A percentile compares a stretch with the other conserved stretches of the same genome.
These are phyloP conservation scores for Scrobipalpa atriplicella DNA, from an alignment of 2,888 invertebrate species.

Conservation along the genomic window DNA sequence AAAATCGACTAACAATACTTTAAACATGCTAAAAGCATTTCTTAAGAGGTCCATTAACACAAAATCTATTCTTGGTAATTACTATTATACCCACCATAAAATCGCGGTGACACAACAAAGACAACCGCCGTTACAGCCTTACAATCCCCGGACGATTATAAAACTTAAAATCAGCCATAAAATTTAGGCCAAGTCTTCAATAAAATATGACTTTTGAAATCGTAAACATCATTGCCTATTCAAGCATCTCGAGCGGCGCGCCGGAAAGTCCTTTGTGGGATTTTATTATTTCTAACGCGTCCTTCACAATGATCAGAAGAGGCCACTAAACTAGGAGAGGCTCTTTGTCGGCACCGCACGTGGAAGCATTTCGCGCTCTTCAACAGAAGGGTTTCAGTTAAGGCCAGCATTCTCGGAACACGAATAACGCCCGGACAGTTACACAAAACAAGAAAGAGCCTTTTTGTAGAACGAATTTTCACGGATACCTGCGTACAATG, in stretches of 20 bases:
- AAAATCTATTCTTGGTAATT: constrained; percentile 56
- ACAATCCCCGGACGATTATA: constrained; percentile 50
- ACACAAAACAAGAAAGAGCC: constrained; percentile 47
- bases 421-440: constrained; percentile 45
- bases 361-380: constrained; percentile 56
- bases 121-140: constrained; percentile 39
- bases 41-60: constrained; percentile 51
- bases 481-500: constrained; percentile 47
- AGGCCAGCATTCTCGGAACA: constrained; percentile 58
- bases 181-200: constrained; percentile 56
- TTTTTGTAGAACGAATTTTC: constrained; percentile 48
- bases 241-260: constrained; percentile 46
- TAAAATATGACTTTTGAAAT: constrained; percentile 72
- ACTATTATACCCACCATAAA: constrained; percentile 61
- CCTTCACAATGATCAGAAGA: constrained; percentile 62
- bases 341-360: constrained; percentile 69
- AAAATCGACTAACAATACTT: constrained; percentile 22
- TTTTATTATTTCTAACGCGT: constrained; percentile 70
- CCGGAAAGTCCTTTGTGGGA: constrained; percentile 49
- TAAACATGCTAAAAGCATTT: constrained; percentile 49
- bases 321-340: constrained; percentile 46
- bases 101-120: constrained; percentile 65
- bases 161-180: constrained; percentile 65
- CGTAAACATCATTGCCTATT: constrained; percentile 61
- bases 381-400: constrained; percentile 60